A percentile compares a stretch with the other conserved stretches of the same genome.
These are phyloP conservation scores for Arge pagana DNA, from an alignment of 2,888 invertebrate species.

Conservation along the genomic window DNA sequence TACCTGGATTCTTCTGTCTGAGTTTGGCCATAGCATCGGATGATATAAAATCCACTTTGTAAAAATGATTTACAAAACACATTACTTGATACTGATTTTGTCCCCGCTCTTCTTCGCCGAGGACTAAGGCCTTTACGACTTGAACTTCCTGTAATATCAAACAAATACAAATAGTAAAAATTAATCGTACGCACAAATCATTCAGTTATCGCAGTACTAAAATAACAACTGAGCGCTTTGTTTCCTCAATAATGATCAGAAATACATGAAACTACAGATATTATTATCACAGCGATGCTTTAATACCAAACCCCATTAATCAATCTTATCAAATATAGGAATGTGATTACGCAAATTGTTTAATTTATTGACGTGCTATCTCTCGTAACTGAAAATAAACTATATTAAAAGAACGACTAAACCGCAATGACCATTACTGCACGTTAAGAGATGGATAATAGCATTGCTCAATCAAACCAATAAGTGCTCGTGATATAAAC, in stretches of 20 bases:
- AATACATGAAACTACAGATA: neutral
- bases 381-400: too few relatives aligned
- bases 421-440: too few relatives aligned
- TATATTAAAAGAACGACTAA: too few relatives aligned
- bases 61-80: conserved; percentile 89
- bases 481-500: too few relatives aligned
- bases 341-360: too few relatives aligned
- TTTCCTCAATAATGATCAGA: conserved; percentile 2
- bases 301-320: too few relatives aligned
- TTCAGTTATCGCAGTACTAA: neutral
- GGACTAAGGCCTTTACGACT: conserved; percentile 83
- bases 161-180: conserved; percentile 13
- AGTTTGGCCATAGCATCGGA: conserved; percentile 96
- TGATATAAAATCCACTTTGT: conserved; percentile 92
- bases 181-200: neutral
- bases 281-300: too few relatives aligned
- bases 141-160: conserved; percentile 79
- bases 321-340: too few relatives aligned
- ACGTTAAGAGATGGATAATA: too few relatives aligned
- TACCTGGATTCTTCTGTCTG: conserved; percentile 86
- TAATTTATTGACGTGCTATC: too few relatives aligned
- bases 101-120: conserved; percentile 91
- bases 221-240: neutral
- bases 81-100: conserved; percentile 87
- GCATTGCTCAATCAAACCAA: too few relatives aligned